Evolutionary conservation across 1,140 invertebrate genomes (phyloP), one percentile per base, ranked within the genome.

Genomic region (Saccostrea cuccullata): DNA sequence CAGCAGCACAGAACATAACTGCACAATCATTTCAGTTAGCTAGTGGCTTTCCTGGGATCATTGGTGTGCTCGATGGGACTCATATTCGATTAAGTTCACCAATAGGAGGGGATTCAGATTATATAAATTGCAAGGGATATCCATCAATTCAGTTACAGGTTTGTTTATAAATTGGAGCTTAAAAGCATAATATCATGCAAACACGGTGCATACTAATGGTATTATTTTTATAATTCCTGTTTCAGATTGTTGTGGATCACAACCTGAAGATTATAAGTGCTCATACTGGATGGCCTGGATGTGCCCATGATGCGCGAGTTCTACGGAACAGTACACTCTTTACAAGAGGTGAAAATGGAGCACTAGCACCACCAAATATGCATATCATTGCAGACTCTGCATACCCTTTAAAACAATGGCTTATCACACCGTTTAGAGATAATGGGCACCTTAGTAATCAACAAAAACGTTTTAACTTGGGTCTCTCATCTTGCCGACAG

Each of bases 231-330:
- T 5, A 15, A n/a, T 77, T 77, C 11, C 23, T n/a, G n/a, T 77
- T 77, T 12, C 73, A 87, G 88, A 83, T 77, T 70, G 88, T 89
- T 47, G 88, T 87, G 30, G 88, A 89, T 55, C n/a, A 73, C 23
- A 84, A 82, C 17, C 20, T 87, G n/a, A 47, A 82, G 8, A 86
- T 86, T 8, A 82, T 30, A 67, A 82, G 67, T 84, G 70, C 84
- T 0, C 73, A 90, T 13, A 82, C 55, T 23, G 89, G 89, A 64
- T 90, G 89, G 89, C 89, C 89, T 58, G 86, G 86, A 23, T 87
- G 86, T 47, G 30, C 86, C 9, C 82, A 87, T 84, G 86, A 89
- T 55, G 88, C 88, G 8, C 15, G 88, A 20, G 88, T 89, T 23
- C 55, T 89, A 73, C 70, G 88, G 36, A 89, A 86, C 55, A 64